Percentiles rank a stretch among this genome's conserved stretches.
Conservation (phyloP, 2,797 vertebrate genomes). For the Sebastes alutus region DNA sequence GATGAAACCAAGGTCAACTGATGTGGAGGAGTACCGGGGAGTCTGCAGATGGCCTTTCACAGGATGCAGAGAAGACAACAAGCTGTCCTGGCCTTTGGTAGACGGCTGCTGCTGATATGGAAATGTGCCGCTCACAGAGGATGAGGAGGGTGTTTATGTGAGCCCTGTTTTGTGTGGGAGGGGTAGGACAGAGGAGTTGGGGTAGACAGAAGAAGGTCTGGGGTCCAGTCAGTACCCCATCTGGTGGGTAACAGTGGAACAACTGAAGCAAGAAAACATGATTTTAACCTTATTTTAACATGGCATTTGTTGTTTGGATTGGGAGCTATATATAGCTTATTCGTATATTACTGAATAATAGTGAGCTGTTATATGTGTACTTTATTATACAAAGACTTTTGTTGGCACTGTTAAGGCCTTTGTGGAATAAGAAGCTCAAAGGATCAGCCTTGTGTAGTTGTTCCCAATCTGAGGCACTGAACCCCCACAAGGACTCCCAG, state of each 20-base stretch:
- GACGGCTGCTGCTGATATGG: conserved; percentile 33
- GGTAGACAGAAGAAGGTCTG: conserved; percentile 12
- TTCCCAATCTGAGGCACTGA: background rate
- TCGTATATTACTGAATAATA: background rate
- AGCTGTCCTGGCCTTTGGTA: conserved; percentile 32
- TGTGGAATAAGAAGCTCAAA: conserved; percentile 27
- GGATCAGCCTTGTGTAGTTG: background rate
- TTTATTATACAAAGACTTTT: background rate
- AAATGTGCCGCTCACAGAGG: conserved; percentile 34
- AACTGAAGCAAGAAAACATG: conserved; percentile 5
- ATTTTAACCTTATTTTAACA: conserved; percentile 11
- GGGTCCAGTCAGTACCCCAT: conserved; percentile 60
- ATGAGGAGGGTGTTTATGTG: conserved; percentile 8
- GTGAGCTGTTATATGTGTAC: background rate
- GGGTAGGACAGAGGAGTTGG: conserved; percentile 14
- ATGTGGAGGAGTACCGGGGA: conserved; percentile 21
- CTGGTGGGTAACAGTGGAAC: conserved; percentile 66
- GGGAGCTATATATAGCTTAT: background rate
- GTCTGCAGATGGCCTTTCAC: conserved; percentile 17
- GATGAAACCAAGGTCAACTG: conserved; percentile 53
- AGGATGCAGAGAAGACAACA: conserved; percentile 25
- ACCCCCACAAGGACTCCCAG: background rate
- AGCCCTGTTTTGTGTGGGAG: conserved; percentile 32
- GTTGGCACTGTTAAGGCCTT: background rate
- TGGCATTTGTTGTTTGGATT: background rate